Evolutionary conservation across 2,888 invertebrate genomes (phyloP), one percentile per base, ranked within the genome.

Genomic region (Amphipoea lucens): DNA sequence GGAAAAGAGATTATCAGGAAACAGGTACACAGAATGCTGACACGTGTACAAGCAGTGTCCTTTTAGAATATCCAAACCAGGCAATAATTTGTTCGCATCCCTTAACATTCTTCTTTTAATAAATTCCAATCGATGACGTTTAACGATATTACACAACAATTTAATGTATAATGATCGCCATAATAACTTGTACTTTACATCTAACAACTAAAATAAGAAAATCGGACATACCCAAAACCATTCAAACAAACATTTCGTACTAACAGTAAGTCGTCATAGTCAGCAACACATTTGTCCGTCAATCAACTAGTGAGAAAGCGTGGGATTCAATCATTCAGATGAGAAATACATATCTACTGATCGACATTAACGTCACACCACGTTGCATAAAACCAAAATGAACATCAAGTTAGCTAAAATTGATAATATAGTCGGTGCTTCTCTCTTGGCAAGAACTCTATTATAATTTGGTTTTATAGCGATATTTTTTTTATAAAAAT

Each of bases 151-250:
- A 84, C 79, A 84, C 76, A 76, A 86, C 51, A 80, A 78, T 82
- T 84, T 74, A 36, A 80, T 76, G 83, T 76, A 80, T 74, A 82
- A 82, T 78, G 83, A 85, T 84, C 79, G 81, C 73, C 87, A 86
- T 81, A 89, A 54, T 79, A 84, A 89, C 84, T 91, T 91, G 91
- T 91, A 91, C 91, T 91, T 90, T 83, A 88, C 69, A 86, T 88
- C 74, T 88, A 88, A 85, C 57, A 85, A 88, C 87, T 87, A 88
- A 88, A 84, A 86, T 85, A 86, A 87, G 82, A 77, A 81, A 84
- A 87, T 69, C 77, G 78, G 82, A 72, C 85, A 86, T 83, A 83
- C 82, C 74, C 73, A 78, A 78, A 87, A 79, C 67, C 79, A 81
- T 76, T 73, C 79, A 66, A 73, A 20, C 69, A 70, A 71, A 66